These are phyloP conservation scores for Larimichthys crocea DNA, from an alignment of 2,113 vertebrate genomes.

Conservation along the genomic window DNA sequence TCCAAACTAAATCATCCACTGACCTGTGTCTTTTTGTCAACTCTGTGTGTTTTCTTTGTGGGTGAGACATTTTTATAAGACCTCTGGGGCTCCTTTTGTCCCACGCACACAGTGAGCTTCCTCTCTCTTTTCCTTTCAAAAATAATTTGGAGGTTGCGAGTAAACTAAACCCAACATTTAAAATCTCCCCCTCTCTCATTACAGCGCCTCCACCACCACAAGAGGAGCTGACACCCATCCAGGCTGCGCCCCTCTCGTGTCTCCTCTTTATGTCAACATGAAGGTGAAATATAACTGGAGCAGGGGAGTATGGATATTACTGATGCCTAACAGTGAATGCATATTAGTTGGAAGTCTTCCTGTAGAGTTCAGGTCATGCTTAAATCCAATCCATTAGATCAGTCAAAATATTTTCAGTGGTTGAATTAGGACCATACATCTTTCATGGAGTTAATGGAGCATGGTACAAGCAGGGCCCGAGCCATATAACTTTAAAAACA, in stretches of 20 bases:
- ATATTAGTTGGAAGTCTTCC: not conserved
- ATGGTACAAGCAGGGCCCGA: not conserved
- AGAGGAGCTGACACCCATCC: slow-evolving; percentile 59
- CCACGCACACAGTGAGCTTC: not conserved
- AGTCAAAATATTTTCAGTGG: not conserved
- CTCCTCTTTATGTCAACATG: slow-evolving; percentile 4
- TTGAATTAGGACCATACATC: not conserved
- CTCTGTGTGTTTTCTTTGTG: slow-evolving; percentile 39
- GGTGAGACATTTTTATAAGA: slow-evolving; percentile 40
- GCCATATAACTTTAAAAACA: not conserved
- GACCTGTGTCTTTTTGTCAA: slow-evolving; percentile 23
- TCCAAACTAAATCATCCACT: not conserved
- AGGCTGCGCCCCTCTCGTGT: slow-evolving; percentile 10
- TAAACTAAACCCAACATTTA: slow-evolving; percentile 51
- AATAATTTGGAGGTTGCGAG: slow-evolving; percentile 46
- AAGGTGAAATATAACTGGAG: not conserved
- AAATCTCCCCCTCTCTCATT: slow-evolving; percentile 53
- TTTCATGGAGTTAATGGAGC: not conserved
- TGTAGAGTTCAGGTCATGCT: not conserved
- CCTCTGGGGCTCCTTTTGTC: slow-evolving; percentile 32
- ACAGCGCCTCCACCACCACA: slow-evolving; percentile 47
- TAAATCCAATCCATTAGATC: not conserved
- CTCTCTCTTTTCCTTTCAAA: slow-evolving; percentile 37
- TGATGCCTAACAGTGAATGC: not conserved
- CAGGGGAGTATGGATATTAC: not conserved